These are phyloP conservation scores for Coboldia fuscipes DNA, from an alignment of 1,140 invertebrate genomes.

Conservation along the genomic window DNA sequence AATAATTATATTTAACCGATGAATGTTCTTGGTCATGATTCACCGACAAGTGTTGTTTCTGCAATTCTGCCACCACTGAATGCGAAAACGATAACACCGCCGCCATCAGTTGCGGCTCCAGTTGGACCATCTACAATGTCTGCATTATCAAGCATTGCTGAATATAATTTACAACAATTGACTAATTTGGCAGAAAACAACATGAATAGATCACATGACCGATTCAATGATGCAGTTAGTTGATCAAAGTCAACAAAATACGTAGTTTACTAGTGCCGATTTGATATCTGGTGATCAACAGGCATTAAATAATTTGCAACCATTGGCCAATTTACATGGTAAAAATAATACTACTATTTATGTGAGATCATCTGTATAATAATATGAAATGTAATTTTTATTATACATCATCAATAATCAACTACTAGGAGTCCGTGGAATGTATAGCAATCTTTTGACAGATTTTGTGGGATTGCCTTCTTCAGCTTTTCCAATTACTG, in stretches of 20 bases:
- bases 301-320: conserved; percentile 69
- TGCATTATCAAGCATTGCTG: conserved; percentile 55
- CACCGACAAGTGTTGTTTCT: conserved; percentile 21
- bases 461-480: conserved; percentile 26
- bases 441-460: conserved; percentile 24
- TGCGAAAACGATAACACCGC: conserved; percentile 8
- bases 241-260: conserved; percentile 35
- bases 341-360: no score
- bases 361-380: no score
- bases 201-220: conserved; percentile 17
- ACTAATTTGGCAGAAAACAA: conserved; percentile 53
- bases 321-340: conserved; percentile 68
- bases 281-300: conserved; percentile 54
- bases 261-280: conserved; percentile 44
- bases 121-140: conserved; percentile 9
- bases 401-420: not conserved
- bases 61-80: conserved; percentile 10
- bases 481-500: conserved; percentile 33
- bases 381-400: not conserved
- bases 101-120: conserved; percentile 22
- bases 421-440: not conserved
- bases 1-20: no score
- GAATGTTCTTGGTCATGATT: no score
- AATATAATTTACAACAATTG: conserved; percentile 62
- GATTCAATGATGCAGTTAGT: conserved; percentile 25